Conservation (phyloP, 53 echinoderm and acorn worm genomes). For the Hippasteria phrygiana region DNA sequence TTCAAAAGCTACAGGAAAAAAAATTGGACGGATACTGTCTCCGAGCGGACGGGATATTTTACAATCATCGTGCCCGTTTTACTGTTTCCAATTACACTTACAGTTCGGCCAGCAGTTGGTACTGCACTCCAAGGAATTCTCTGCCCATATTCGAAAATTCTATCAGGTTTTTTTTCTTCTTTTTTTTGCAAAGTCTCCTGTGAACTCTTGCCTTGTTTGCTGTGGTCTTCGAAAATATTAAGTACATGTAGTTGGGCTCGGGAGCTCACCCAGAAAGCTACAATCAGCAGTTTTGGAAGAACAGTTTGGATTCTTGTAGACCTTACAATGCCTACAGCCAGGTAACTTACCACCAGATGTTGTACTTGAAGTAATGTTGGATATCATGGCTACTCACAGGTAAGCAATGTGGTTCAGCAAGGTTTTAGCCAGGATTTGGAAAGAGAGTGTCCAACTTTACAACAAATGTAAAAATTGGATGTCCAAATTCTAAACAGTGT, state of each 20-base stretch:
- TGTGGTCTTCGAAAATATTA: background rate
- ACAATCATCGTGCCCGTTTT: background rate
- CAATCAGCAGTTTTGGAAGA: background rate
- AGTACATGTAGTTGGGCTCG: background rate
- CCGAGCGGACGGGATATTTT: background rate
- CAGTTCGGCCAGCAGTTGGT: too few species aligned
- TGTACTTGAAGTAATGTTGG: too few species aligned
- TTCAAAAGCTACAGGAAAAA: background rate
- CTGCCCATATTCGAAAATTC: background rate
- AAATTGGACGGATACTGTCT: background rate
- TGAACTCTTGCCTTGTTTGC: background rate
- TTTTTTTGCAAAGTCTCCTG: slow-evolving; percentile 5
- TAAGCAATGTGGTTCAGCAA: too few species aligned
- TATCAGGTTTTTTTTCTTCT: background rate
- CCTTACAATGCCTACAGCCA: too few species aligned
- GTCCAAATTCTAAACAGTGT: too few species aligned
- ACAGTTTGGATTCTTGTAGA: background rate
- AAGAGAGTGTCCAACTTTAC: too few species aligned
- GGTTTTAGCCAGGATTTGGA: too few species aligned
- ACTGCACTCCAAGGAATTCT: slow-evolving; percentile 30
- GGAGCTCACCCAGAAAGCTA: background rate
- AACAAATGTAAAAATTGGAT: too few species aligned
- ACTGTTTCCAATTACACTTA: slow-evolving; percentile 35
- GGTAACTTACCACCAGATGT: too few species aligned
- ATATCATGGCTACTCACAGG: too few species aligned